Conservation (phyloP, 2,888 invertebrate species). For the Aspidiotus rigidus region DNA sequence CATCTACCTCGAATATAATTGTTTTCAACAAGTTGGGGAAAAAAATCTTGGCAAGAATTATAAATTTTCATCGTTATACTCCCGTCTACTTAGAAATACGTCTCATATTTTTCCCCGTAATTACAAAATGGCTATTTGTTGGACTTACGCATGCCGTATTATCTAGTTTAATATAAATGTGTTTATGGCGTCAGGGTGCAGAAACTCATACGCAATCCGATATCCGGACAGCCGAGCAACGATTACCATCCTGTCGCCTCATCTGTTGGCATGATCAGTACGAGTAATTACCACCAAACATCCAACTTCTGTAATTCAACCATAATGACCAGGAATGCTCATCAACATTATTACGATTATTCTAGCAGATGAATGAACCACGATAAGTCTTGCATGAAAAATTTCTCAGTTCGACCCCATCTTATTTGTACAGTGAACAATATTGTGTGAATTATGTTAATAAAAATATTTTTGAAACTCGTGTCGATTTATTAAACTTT, state of each 20-base stretch:
- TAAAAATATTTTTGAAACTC: not conserved
- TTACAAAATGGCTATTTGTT: too few relatives aligned
- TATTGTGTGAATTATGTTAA: not conserved
- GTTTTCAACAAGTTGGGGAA: too few relatives aligned
- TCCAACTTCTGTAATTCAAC: constrained; percentile 22
- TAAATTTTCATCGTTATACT: too few relatives aligned
- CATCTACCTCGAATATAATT: too few relatives aligned
- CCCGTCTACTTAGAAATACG: too few relatives aligned
- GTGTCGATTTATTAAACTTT: not conserved
- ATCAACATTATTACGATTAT: constrained; percentile 30
- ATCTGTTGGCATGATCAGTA: constrained; percentile 17
- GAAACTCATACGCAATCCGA: constrained; percentile 22
- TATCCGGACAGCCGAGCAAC: constrained; percentile 5
- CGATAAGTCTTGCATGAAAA: not conserved
- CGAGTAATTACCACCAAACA: constrained; percentile 20
- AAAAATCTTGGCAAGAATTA: too few relatives aligned
- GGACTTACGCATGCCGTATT: too few relatives aligned
- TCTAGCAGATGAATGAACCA: constrained; percentile 16
- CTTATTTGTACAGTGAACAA: not conserved
- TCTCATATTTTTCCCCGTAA: too few relatives aligned
- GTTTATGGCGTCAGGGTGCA: constrained; percentile 15
- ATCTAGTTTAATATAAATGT: not conserved
- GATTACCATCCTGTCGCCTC: constrained; percentile 20
- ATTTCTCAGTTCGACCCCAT: not conserved
- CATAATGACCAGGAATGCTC: constrained; percentile 21